These are phyloP conservation scores for Microplitis manilae DNA, from an alignment of 2,888 invertebrate species.

Conservation along the genomic window DNA sequence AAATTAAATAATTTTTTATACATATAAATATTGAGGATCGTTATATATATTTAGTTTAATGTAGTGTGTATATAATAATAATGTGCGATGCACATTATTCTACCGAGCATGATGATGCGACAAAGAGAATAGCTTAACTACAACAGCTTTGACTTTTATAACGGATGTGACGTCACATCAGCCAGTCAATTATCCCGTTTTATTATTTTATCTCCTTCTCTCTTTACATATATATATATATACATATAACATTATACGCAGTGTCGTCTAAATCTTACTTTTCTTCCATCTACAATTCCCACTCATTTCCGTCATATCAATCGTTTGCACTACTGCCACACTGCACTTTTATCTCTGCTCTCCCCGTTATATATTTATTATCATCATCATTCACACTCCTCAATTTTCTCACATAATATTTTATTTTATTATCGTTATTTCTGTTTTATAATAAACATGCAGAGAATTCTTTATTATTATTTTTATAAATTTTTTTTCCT, in stretches of 20 bases:
- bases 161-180: slow-evolving; percentile 62
- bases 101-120: slow-evolving; percentile 33
- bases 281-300: slow-evolving; percentile 36
- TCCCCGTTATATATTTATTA: slow-evolving; percentile 37
- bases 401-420: slow-evolving; percentile 45
- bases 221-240: slow-evolving; percentile 11
- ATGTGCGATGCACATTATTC: slow-evolving; percentile 34
- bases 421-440: slow-evolving; percentile 1
- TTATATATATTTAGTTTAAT: no score
- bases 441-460: neutral
- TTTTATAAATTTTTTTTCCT: neutral
- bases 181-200: slow-evolving; percentile 42
- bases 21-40: no score
- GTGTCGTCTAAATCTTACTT: slow-evolving; percentile 5
- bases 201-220: slow-evolving; percentile 37
- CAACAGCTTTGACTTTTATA: slow-evolving; percentile 33
- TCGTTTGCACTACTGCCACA: slow-evolving; percentile 66
- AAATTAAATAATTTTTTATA: no score
- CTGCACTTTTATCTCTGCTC: slow-evolving; percentile 52
- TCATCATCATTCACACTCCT: slow-evolving; percentile 37
- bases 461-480: neutral
- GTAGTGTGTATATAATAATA: neutral
- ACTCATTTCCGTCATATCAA: neutral
- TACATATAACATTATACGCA: slow-evolving; percentile 9
- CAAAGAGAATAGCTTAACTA: slow-evolving; percentile 42